Base-by-base conservation (phyloP, 2,797 vertebrate species). In the Coregonus ussuriensis region DNA sequence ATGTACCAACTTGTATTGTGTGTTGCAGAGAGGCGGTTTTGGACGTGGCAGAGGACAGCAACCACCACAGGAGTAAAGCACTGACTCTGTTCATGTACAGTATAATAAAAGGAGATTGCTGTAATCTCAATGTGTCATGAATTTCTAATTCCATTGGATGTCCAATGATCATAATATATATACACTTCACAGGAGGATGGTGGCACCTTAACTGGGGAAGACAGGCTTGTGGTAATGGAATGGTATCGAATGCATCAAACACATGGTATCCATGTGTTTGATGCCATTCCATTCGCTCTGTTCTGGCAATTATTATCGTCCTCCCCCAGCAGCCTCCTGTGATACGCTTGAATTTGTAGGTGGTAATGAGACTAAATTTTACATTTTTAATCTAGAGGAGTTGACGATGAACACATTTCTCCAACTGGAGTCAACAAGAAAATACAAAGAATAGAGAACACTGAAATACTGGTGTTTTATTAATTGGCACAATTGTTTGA, bases 11-110 rank as follows among this genome's bases (percentile, higher is more conserved):
- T 31, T 93, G 91, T 76, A 53, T 74, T 2, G 41, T 93, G 18
- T 81, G 1, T 88, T 89, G n/a, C 96, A 99, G 98, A 98, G 97
- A 92, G 98, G 98, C 76, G 98, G 98, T 87, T 99, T 98, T 18
- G 98, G 98, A 84, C 98, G 98, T 78, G 98, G 98, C 88, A 95
- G 98, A 95, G 98, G 97, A 94, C 97, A 98, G 89, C 97, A 96
- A 78, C 98, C 97, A 77, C 97, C 71, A 56, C 71, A 72, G 53
- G 59, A 63, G 59, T 63, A 25, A 62, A 21, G n/a, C 4, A n/a
- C n/a, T 33, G 25, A 72, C 6, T 16, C 52, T 35, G 79, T 78
- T 68, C 66, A 72, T 71, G 77, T 93, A 95, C 91, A 98, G 94
- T 96, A 95, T 91, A 97, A 97, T 98, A 97, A 98, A 66, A 33